A percentile compares a stretch with the other conserved stretches of the same genome.
These are phyloP conservation scores for Lanius collurio DNA, from an alignment of 2,113 vertebrate species.

Conservation along the genomic window DNA sequence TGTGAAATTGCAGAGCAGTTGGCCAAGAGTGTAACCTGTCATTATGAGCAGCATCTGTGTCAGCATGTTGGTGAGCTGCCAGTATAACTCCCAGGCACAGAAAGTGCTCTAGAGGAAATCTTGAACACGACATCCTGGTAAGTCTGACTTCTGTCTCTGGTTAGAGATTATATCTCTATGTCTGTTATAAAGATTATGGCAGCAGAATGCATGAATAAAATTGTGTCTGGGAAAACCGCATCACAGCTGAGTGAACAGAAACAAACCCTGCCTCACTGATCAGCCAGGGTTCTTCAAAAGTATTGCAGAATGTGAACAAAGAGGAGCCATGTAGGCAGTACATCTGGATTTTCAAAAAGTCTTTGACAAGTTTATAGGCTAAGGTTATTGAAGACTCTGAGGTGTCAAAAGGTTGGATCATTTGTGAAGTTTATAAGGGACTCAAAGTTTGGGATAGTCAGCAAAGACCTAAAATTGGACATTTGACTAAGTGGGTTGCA, in stretches of 20 bases:
- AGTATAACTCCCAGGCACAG: neutral
- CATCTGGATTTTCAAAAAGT: neutral
- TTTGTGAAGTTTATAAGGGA: neutral
- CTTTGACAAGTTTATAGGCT: neutral
- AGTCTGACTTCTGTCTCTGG: neutral
- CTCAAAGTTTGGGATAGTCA: neutral
- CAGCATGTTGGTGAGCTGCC: neutral
- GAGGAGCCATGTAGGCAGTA: fast-evolving
- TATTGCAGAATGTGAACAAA: neutral
- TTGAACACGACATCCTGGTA: neutral
- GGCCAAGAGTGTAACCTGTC: neutral
- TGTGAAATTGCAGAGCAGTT: neutral
- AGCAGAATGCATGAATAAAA: neutral
- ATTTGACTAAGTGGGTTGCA: neutral
- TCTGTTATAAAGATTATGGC: neutral
- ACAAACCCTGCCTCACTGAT: neutral
- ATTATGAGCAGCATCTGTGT: neutral
- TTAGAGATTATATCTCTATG: neutral
- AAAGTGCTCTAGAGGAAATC: neutral
- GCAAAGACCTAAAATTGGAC: neutral
- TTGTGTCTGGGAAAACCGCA: neutral
- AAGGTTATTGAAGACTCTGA: neutral
- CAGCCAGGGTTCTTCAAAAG: neutral
- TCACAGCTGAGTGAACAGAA: neutral
- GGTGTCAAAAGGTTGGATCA: neutral